Conservation (phyloP, 1,140 invertebrate genomes). For the Hycleus phaleratus region DNA sequence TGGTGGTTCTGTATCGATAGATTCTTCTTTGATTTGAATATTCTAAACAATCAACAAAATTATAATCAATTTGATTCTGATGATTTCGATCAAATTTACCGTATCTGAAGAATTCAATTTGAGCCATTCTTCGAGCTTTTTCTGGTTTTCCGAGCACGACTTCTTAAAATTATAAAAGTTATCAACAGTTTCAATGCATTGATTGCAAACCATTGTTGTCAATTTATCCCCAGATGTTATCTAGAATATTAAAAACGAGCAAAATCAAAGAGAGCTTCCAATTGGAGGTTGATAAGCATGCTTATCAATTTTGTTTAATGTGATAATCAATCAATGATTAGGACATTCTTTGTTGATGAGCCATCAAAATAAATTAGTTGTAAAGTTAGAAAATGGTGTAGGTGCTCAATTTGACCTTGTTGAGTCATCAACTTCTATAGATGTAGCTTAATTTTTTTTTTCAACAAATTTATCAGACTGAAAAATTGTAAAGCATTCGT, state of each 20-base stretch:
- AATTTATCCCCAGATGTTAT: conserved; percentile 48
- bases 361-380: no score
- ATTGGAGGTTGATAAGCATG: no score
- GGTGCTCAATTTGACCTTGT: no score
- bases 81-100: conserved; percentile 19
- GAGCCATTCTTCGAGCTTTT: conserved; percentile 46
- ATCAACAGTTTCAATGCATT: conserved; percentile 48
- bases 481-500: no score
- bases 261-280: background rate
- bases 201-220: conserved; percentile 49
- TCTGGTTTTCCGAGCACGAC: conserved; percentile 48
- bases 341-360: no score
- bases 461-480: no score
- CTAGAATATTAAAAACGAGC: conserved; percentile 30
- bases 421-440: no score
- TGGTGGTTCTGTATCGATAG: conserved; percentile 14
- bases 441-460: no score
- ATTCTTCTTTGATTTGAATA: conserved; percentile 30
- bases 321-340: no score
- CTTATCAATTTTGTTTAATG: no score
- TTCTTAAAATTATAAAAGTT: conserved; percentile 48
- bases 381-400: no score
- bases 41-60: conserved; percentile 13
- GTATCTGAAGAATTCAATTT: conserved; percentile 30
- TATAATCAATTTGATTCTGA: background rate